Evolutionary conservation across 1,140 invertebrate genomes (phyloP).

Genomic region (Laodelphax striatellus): DNA sequence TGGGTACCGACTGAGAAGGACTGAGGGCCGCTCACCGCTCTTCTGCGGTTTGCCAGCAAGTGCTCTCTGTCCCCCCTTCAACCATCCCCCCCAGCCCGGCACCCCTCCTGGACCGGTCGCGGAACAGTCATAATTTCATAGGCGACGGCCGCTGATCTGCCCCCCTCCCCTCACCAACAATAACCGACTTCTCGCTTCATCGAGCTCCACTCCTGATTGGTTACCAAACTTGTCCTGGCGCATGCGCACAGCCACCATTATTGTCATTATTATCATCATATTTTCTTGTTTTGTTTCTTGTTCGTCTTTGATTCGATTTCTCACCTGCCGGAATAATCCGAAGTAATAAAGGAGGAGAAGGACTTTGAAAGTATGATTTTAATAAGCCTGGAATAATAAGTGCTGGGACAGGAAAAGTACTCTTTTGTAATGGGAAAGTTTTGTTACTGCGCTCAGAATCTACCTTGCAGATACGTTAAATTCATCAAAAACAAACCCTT

Average conservation of each 20-base stretch:
- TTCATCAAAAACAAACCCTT: no score
- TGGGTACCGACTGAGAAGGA: constrained; percentile 27
- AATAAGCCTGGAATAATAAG: no score
- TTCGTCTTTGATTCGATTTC: no score
- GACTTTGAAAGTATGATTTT: no score
- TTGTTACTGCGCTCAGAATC: no score
- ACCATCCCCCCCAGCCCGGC: constrained; percentile 6
- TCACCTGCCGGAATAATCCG: no score
- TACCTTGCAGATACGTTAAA: no score
- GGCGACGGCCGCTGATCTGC: not conserved
- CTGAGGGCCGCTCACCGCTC: not conserved
- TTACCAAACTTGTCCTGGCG: constrained; percentile 1
- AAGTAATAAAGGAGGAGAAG: no score
- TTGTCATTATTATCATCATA: not conserved
- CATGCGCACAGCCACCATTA: constrained; percentile 4
- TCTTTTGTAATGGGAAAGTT: no score
- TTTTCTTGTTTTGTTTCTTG: no score
- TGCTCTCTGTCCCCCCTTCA: constrained; percentile 19
- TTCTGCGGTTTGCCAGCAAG: constrained; percentile 12
- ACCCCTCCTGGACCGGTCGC: not conserved
- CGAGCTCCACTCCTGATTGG: constrained; percentile 10
- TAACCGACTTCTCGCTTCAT: constrained; percentile 8
- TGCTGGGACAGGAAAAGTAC: no score
- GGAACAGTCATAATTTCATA: constrained; percentile 16
- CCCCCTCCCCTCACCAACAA: not conserved